Evolutionary conservation across 30 jellyfish, hydroid and myxozoan species (phyloP), one percentile per base, ranked within the genome.

Genomic region (Cassiopea xamachana): DNA sequence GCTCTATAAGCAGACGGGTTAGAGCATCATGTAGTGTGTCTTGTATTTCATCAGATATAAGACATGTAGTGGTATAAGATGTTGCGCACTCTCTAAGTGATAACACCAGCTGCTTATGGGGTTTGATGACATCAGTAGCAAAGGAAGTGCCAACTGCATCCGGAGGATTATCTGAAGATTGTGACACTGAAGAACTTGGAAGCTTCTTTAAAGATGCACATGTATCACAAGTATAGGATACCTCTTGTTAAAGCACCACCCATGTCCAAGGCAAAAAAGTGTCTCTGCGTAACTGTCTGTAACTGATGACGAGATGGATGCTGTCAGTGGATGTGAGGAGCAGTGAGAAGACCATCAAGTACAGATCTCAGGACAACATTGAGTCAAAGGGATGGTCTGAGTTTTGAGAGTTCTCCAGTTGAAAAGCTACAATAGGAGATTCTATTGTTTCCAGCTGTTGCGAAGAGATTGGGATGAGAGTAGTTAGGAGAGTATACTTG

Each of bases 181-280:
- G 61, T 48, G 64, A 46, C 44, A 7, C 18, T 43, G 85, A 50
- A 27, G 69, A 70, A 2, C 71, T 71, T 8, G 95, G 93, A 6
- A 88, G 27, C 46, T 64, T 70, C 58, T 68, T 48, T 10, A 78
- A 73, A 51, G 93, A 76, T 4, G 80, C 45, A 72, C 95, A 88
- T 1, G 69, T 67, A 47, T 88, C 87, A 51, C 93, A 88, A 8
- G 46, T 46, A 60, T 43, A 16, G 64, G 87, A 51, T 55, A 60
- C 58, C 39, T 4, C 15, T 55, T 6, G 46, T 14, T 1, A 87
- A 4, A 45, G 88, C 62, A 46, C 12, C 75, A 75, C 77, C 94
- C 44, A 88, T 72, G 76, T 88, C 91, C 46, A 88, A 60, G 1
- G 92, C 95, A 80, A 49, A 88, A 51, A 88, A 88, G 50, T 88